phyloP scores from a whole-genome alignment of 2,888 invertebrate genomes.

The Mycogona germanica region DNA sequence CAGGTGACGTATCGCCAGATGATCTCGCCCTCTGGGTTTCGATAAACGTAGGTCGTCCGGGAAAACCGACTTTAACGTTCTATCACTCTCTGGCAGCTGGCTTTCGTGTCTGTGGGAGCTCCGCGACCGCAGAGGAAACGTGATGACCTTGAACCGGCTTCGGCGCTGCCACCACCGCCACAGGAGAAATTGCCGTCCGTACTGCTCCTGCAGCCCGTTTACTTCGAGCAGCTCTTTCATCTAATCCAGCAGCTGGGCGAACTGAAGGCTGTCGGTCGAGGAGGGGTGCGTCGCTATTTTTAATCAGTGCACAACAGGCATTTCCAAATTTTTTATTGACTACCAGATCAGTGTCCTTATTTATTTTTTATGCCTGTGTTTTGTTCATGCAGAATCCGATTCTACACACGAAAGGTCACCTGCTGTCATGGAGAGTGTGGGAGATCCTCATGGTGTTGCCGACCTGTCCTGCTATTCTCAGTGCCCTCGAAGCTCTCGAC shows the following conservation, averaged over 20 bases:
- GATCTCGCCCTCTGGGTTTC: background rate
- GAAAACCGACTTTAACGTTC: constrained; percentile 8
- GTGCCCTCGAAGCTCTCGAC: too few relatives aligned
- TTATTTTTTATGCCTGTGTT: background rate
- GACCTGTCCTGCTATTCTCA: constrained; percentile 70
- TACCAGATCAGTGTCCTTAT: too few relatives aligned
- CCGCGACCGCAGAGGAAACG: constrained; percentile 45
- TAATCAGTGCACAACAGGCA: background rate
- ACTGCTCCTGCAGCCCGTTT: constrained; percentile 65
- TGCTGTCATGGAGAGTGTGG: constrained; percentile 84
- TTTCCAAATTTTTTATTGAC: background rate
- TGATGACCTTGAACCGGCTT: constrained; percentile 68
- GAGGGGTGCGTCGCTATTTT: constrained; percentile 41
- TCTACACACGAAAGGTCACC: constrained; percentile 75
- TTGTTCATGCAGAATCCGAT: constrained; percentile 44
- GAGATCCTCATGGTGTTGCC: constrained; percentile 85
- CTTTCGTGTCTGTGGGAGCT: constrained; percentile 81
- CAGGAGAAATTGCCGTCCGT: constrained; percentile 68
- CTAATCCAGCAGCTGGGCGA: constrained; percentile 81
- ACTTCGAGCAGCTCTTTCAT: constrained; percentile 81
- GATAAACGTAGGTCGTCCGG: too few relatives aligned
- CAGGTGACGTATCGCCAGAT: constrained; percentile 45
- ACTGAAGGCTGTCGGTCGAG: constrained; percentile 64
- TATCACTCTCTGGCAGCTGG: constrained; percentile 45
- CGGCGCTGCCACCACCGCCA: constrained; percentile 71